phyloP scores from a whole-genome alignment of 2,113 vertebrate genomes.

The Cyanocitta stelleri region DNA sequence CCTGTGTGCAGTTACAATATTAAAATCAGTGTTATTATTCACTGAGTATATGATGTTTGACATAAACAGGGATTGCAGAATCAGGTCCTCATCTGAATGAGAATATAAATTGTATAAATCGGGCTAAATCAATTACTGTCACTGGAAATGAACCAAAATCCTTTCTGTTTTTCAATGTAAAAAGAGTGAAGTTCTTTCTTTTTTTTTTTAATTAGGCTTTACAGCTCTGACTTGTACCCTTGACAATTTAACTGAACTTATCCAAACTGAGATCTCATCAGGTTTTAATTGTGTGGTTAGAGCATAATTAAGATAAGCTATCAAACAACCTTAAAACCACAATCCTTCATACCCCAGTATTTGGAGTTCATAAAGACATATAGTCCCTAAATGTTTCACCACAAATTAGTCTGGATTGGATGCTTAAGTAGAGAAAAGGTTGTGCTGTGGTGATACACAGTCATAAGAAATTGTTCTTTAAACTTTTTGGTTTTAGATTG shows the following conservation, averaged over 20 bases:
- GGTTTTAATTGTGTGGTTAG: background rate
- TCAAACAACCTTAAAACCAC: background rate
- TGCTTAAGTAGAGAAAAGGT: background rate
- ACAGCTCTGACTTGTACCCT: background rate
- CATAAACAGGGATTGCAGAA: background rate
- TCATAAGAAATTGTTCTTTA: background rate
- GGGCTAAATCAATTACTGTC: background rate
- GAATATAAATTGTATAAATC: background rate
- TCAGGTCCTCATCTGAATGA: background rate
- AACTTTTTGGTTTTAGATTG: background rate
- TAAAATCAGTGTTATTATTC: background rate
- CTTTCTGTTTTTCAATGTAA: background rate
- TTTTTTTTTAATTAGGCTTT: background rate
- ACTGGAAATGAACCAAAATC: background rate
- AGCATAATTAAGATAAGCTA: background rate
- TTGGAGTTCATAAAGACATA: background rate
- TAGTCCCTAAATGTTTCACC: background rate
- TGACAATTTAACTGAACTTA: background rate
- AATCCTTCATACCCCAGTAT: background rate
- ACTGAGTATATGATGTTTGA: background rate
- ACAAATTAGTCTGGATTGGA: background rate
- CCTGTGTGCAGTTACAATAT: background rate
- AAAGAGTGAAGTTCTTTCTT: background rate
- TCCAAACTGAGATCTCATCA: background rate
- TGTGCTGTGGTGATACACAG: background rate